These are phyloP conservation scores for Anseranas semipalmata DNA, from an alignment of 2,113 vertebrate species.

Conservation along the genomic window DNA sequence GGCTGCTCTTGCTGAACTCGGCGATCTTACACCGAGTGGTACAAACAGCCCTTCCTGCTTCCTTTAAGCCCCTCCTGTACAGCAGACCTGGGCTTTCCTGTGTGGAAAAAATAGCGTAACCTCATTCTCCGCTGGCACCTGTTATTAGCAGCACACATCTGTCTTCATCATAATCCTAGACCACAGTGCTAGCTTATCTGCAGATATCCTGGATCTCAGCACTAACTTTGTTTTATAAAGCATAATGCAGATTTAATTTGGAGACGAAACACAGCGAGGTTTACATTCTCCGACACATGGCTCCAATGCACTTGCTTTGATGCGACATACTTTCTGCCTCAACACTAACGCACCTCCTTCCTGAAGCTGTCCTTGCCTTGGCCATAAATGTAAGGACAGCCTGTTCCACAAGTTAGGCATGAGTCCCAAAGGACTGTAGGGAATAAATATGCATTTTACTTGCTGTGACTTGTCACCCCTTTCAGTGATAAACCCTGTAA, in stretches of 20 bases:
- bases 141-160: neutral
- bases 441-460: neutral
- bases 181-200: neutral
- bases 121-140: neutral
- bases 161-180: neutral
- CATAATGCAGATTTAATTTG: neutral
- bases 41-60: neutral
- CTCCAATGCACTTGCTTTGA: neutral
- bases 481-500: neutral
- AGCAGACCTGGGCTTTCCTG: neutral
- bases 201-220: neutral
- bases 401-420: neutral
- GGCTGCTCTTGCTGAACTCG: neutral
- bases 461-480: no score
- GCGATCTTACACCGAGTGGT: neutral
- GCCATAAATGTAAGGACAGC: neutral
- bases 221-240: neutral
- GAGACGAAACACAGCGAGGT: neutral
- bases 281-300: neutral
- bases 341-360: neutral
- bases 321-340: neutral
- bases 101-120: neutral
- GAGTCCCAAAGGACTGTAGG: neutral
- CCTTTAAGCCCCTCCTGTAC: neutral
- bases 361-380: neutral